Base-by-base conservation (phyloP, 2,888 invertebrate species). In the Uloborus plumipes region DNA sequence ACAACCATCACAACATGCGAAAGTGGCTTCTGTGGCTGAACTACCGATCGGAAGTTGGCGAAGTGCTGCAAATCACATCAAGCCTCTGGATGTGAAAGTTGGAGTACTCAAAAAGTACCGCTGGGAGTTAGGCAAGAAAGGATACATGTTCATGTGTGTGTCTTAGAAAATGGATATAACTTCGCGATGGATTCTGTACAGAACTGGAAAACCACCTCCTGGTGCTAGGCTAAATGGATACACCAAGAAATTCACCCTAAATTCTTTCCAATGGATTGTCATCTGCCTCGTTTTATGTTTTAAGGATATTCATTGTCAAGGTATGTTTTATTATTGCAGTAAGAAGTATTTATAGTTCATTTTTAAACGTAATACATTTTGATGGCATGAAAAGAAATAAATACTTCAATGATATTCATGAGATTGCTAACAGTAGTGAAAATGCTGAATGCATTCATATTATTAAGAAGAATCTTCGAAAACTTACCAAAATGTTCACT, bases 121-220 rank as follows among this genome's bases (percentile, higher is more conserved):
- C 2, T 49, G 39, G 39, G 64, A 59, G 49, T 18, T 64, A 64
- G 64, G 9, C n/a, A 13, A 64, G 18, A 11, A 47, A 18, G n/a
- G 26, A 26, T 64, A 9, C 20, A 16, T 18, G 15, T 20, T n/a
- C 14, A 14, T 66, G 72, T 78, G 75, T 67, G 59, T 53, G 31
- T 49, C 22, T 22, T 31, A 61, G 61, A 58, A 18, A 14, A 73
- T 73, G 73, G 73, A 73, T 67, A 53, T 62, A 61, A 26, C 66
- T 14, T 66, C 53, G 31, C 55, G 59, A 49, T 73, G 79, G 73
- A 49, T 73, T 26, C 59, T 78, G 16, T 71, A 53, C 26, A 67
- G 73, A 55, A 79, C 67, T 61, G 69, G 62, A 9, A 73, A 67
- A 53, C 79, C 79, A n/a, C 79, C 79, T 26, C 73, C 79, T 61